Base-by-base conservation (phyloP, 2,888 invertebrate genomes). In the Nycteola revayana region DNA sequence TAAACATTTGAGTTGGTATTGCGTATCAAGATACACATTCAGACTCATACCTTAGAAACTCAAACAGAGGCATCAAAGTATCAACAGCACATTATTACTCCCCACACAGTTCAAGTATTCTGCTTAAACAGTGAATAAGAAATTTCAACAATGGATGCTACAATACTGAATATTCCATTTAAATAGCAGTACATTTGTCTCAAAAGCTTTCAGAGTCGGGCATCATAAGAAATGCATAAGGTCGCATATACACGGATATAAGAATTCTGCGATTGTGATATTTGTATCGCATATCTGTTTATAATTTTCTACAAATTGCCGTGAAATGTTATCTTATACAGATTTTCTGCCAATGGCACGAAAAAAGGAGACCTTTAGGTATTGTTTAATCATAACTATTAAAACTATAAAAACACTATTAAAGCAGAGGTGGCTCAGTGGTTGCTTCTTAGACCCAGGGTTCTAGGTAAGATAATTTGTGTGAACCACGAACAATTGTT, bases 81-180 rank as follows among this genome's bases (percentile, higher is more conserved):
- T 55, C 58, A 61, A 64, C 59, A 60, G 57, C 51, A 51, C 54
- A 14, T 14, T 53, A 60, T 36, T 50, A 60, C 28, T 36, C 32
- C 31, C 43, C 35, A 47, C 48, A 60, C 65, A 65, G 44, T 66
- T 71, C 66, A 67, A 69, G 61, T 63, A 74, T 76, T 73, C 70
- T 29, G 37, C 74, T 75, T 76, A 72, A 74, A 77, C 71, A 74
- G 65, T 77, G 78, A 80, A 81, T 78, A 81, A 75, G 67, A 74
- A 67, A 78, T 74, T 75, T 74, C 60, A 64, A 75, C 73, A 79
- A 78, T 79, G 75, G 68, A 77, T 72, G 69, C 66, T 75, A 72
- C 71, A 70, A 72, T 75, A 72, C 77, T 78, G 73, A 83, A 84
- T 82, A 83, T 82, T 82, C 76, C 58, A 82, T 82, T 75, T 75